Conservation (phyloP, 1,140 invertebrate species). For the Ceratosolen solmsi region DNA sequence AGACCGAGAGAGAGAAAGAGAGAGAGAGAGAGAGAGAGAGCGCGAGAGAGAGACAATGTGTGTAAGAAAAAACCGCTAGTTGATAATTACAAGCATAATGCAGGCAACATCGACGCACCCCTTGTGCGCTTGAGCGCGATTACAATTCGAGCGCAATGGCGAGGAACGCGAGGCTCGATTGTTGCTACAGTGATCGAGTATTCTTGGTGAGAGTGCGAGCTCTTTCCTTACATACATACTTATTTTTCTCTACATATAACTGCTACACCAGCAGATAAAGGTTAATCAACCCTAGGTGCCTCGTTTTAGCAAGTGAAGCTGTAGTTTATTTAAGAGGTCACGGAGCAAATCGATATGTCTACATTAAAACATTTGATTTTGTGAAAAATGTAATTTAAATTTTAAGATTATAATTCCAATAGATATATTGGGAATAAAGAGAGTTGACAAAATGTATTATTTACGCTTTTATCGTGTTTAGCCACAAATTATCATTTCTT, state of each 20-base stretch:
- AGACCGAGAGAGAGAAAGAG: neutral
- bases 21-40: conserved; percentile 11
- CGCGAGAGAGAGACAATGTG: neutral
- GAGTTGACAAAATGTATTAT: no score
- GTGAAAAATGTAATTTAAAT: no score
- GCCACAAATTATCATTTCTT: no score
- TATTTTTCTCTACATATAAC: neutral
- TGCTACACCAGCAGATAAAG: neutral
- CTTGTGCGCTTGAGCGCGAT: neutral
- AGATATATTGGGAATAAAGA: no score
- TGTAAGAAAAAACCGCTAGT: neutral
- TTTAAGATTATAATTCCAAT: no score
- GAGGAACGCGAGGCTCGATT: neutral
- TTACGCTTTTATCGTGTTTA: no score
- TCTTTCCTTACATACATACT: neutral
- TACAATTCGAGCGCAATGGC: conserved; percentile 24
- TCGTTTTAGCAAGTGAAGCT: neutral
- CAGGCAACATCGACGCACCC: neutral
- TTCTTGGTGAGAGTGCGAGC: neutral
- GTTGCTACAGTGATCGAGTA: conserved; percentile 33
- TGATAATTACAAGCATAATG: conserved; percentile 39
- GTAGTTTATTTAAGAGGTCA: no score
- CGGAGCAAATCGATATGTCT: no score
- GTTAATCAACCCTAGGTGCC: neutral
- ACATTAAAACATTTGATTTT: no score